phyloP scores from a whole-genome alignment of 2,797 vertebrate genomes.

The Poecile montanus region DNA sequence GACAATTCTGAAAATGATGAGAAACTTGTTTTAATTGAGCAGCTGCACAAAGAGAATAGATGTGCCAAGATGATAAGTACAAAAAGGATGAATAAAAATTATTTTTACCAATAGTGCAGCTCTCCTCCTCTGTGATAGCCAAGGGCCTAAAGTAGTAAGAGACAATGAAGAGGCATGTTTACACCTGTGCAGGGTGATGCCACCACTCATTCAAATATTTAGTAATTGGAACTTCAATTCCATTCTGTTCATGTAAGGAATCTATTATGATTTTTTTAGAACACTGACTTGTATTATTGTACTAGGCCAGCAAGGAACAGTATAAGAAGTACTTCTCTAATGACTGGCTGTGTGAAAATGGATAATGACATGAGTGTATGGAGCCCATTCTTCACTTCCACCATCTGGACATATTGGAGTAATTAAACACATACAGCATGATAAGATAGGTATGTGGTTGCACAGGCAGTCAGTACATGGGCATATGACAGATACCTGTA shows the following conservation, averaged over 20 bases:
- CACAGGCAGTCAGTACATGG: not conserved
- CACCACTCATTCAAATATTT: not conserved
- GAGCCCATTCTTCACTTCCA: not conserved
- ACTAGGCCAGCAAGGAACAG: not conserved
- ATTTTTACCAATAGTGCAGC: not conserved
- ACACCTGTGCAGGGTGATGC: not conserved
- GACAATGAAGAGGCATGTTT: not conserved
- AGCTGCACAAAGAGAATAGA: not conserved
- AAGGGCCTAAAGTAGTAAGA: not conserved
- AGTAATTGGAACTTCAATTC: not conserved
- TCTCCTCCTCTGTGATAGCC: not conserved
- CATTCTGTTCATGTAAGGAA: not conserved
- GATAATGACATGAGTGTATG: not conserved
- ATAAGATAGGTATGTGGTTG: not conserved
- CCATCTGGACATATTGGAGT: not conserved
- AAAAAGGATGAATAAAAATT: not conserved
- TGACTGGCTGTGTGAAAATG: not conserved
- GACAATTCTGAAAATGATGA: not conserved
- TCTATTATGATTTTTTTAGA: not conserved
- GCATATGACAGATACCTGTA: not conserved
- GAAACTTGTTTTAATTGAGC: not conserved
- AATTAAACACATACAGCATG: not conserved
- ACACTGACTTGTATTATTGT: not conserved
- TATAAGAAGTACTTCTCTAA: not conserved
- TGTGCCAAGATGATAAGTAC: not conserved